Percentiles rank a stretch among this genome's conserved stretches.
phyloP scores from a whole-genome alignment of 2,888 invertebrate genomes.

The Drosophila gaucha region DNA sequence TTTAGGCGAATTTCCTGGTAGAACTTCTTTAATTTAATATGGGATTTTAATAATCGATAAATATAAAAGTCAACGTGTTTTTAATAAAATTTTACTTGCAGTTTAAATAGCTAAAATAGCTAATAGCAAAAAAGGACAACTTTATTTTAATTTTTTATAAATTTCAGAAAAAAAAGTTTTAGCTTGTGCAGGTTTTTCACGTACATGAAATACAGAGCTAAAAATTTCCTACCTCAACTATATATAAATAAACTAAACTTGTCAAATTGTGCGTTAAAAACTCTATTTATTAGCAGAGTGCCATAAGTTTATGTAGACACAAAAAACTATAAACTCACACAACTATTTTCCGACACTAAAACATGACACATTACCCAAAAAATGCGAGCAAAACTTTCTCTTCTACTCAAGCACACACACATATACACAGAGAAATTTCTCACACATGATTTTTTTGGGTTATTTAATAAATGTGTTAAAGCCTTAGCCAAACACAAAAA shows the following conservation, averaged over 20 bases:
- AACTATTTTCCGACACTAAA: slow-evolving; percentile 8
- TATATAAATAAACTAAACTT: not conserved
- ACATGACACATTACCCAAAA: slow-evolving; percentile 1
- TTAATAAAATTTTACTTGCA: no score
- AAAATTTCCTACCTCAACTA: not conserved
- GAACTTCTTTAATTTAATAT: not conserved
- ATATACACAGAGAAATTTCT: slow-evolving; percentile 18
- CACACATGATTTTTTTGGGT: slow-evolving; percentile 6
- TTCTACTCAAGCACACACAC: not conserved
- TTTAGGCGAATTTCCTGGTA: not conserved
- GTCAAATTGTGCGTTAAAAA: not conserved
- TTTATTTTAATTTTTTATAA: not conserved
- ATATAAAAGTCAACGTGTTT: no score
- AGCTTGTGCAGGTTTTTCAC: not conserved
- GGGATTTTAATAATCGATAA: no score
- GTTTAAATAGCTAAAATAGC: no score
- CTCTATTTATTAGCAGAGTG: slow-evolving; percentile 7
- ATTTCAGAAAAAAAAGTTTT: not conserved
- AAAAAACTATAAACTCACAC: not conserved
- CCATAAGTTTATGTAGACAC: not conserved
- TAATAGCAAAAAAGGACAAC: no score
- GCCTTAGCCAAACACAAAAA: slow-evolving; percentile 30
- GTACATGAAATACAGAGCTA: no score
- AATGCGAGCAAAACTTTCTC: not conserved
- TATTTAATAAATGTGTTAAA: slow-evolving; percentile 48